A percentile compares a stretch with the other conserved stretches of the same genome.
Conservation (phyloP, 2,888 invertebrate genomes). For the Cylindroiulus punctatus region DNA sequence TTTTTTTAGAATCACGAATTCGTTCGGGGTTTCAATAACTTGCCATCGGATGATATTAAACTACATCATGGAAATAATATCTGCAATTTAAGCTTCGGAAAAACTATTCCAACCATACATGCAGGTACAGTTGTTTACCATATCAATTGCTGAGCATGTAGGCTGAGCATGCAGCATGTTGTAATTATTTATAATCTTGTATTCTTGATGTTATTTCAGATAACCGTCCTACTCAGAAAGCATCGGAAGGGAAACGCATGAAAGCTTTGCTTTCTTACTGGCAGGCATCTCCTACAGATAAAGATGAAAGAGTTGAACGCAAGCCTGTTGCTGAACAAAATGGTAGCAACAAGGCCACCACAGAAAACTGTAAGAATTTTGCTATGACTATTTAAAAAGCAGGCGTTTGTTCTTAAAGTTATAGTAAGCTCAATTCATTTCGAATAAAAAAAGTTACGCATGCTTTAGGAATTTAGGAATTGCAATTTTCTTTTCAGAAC, state of each 20-base stretch:
- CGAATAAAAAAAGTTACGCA: too few relatives aligned
- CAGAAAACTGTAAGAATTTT: slow-evolving; percentile 35
- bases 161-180: neutral
- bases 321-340: neutral
- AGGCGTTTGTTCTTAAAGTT: too few relatives aligned
- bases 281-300: slow-evolving; percentile 30
- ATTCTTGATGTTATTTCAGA: neutral
- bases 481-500: too few relatives aligned
- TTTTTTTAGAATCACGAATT: slow-evolving; percentile 16
- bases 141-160: neutral
- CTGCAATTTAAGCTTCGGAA: neutral
- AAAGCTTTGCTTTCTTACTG: slow-evolving; percentile 44
- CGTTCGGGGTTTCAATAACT: slow-evolving; percentile 11
- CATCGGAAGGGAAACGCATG: slow-evolving; percentile 22
- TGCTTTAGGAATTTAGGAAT: too few relatives aligned
- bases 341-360: neutral
- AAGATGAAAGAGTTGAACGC: neutral
- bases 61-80: neutral
- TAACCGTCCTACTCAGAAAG: neutral
- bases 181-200: too few relatives aligned
- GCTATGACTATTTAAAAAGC: too few relatives aligned
- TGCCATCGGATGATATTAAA: neutral
- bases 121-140: neutral
- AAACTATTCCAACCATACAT: neutral
- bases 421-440: too few relatives aligned